Percentiles rank a stretch among this genome's conserved stretches.
Evolutionary conservation across 2,888 invertebrate genomes (phyloP).

Genomic region (Noctua comes): DNA sequence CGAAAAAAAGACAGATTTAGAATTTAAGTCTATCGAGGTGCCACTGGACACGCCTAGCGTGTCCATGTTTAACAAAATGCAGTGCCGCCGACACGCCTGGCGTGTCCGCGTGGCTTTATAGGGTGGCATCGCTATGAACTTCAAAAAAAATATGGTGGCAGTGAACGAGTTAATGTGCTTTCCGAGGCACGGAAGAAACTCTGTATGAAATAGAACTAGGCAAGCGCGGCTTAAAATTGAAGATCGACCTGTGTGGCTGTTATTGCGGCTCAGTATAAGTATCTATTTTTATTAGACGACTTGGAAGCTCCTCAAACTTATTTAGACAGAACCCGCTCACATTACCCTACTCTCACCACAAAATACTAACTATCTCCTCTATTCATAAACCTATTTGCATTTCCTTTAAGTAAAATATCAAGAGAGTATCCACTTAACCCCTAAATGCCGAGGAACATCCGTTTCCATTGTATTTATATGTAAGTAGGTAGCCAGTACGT

Average conservation of each 20-base stretch:
- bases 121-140: no score
- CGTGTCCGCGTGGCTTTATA: no score
- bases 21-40: no score
- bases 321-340: background rate
- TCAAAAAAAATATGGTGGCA: no score
- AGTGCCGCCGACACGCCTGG: no score
- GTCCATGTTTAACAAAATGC: no score
- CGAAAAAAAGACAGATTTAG: no score
- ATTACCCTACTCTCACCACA: background rate
- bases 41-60: no score
- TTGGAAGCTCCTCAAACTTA: background rate
- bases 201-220: background rate
- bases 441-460: slow-evolving; percentile 49
- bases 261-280: background rate
- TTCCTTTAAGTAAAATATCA: slow-evolving; percentile 41
- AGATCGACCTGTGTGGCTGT: background rate
- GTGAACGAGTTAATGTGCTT: no score
- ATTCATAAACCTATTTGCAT: slow-evolving; percentile 41
- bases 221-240: background rate
- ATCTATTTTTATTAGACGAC: background rate
- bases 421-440: slow-evolving; percentile 28
- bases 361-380: slow-evolving; percentile 17
- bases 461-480: slow-evolving; percentile 51
- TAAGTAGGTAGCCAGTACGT: slow-evolving; percentile 18
- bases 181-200: background rate